These are phyloP conservation scores for Salvelinus sp. DNA, from an alignment of 2,113 vertebrate genomes.

Conservation along the genomic window DNA sequence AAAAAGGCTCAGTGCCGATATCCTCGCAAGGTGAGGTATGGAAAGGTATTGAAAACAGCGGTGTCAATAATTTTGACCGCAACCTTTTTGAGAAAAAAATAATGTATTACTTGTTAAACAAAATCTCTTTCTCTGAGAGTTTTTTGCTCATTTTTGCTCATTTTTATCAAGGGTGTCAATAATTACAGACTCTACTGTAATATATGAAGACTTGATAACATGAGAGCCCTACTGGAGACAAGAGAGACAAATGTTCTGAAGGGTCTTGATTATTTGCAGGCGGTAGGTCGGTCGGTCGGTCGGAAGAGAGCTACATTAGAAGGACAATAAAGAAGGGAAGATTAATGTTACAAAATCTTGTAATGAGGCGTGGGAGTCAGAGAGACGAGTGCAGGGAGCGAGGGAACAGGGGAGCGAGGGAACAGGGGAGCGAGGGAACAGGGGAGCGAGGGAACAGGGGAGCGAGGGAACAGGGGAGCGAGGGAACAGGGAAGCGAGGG, in stretches of 20 bases:
- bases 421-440: not conserved
- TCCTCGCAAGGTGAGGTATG: too few relatives aligned
- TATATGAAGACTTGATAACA: not conserved
- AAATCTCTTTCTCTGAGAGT: too few relatives aligned
- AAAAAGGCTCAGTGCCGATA: too few relatives aligned
- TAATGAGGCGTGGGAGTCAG: not conserved
- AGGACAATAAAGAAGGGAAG: not conserved
- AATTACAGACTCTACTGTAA: too few relatives aligned
- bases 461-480: not conserved
- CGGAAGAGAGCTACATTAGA: not conserved
- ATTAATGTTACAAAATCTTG: not conserved
- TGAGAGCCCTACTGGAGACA: not conserved
- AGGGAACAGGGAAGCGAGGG: not conserved
- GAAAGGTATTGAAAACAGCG: too few relatives aligned
- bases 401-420: too few relatives aligned
- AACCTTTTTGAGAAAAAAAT: too few relatives aligned
- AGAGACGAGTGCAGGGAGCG: not conserved
- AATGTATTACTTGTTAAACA: too few relatives aligned
- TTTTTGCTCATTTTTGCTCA: too few relatives aligned
- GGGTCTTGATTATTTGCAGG: not conserved
- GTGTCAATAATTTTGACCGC: too few relatives aligned
- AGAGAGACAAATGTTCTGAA: slow-evolving; percentile 2
- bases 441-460: not conserved
- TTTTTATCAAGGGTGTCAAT: too few relatives aligned
- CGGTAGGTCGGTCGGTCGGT: too few relatives aligned